Base-by-base conservation (phyloP, 2,113 vertebrate genomes). In the Seriola dumerili region DNA sequence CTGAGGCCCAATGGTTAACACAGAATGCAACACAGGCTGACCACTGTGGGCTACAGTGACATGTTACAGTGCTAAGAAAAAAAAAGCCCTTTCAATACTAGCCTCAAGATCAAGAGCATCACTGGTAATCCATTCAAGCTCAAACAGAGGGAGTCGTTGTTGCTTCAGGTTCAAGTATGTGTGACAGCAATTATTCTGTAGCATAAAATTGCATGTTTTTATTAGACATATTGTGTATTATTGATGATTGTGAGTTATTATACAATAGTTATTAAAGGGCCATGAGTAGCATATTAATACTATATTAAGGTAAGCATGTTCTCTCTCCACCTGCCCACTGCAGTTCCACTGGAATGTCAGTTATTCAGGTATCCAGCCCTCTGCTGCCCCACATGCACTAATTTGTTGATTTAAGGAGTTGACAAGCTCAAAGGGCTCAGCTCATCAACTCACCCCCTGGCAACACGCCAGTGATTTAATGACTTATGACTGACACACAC, bases 341-440 rank as follows among this genome's bases (percentile, higher is more conserved):
- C 44, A 40, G 5, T 57, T 64, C 23, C 67, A 19, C 46, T 78
- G 89, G 86, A 93, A 94, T 93, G 83, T 78, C 62, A 85, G 82
- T 77, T 68, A 81, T 91, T 85, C 71, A 58, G 81, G 76, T 80
- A 44, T 54, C 50, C 2, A 72, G 42, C 40, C 78, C 83, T 79
- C 65, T 34, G 81, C 90, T 78, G 80, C 67, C 63, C 76, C 86
- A 61, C 77, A 88, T 71, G 86, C 76, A 86, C 90, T 92, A 86
- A 93, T 94, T 92, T 94, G 89, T 92, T 94, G 89, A 84, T 91
- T 94, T 93, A 93, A 88, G 81, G 88, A 82, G 87, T 72, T 91
- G 89, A 92, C 90, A 87, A 89, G 86, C 85, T 92, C 89, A 91
- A 90, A 91, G 91, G 75, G 76, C 84, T 89, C 81, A 89, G 90